Percentiles rank a stretch among this genome's conserved stretches.
Evolutionary conservation across 2,888 invertebrate species (phyloP).

Genomic region (Sinodicranocentrus sp.): DNA sequence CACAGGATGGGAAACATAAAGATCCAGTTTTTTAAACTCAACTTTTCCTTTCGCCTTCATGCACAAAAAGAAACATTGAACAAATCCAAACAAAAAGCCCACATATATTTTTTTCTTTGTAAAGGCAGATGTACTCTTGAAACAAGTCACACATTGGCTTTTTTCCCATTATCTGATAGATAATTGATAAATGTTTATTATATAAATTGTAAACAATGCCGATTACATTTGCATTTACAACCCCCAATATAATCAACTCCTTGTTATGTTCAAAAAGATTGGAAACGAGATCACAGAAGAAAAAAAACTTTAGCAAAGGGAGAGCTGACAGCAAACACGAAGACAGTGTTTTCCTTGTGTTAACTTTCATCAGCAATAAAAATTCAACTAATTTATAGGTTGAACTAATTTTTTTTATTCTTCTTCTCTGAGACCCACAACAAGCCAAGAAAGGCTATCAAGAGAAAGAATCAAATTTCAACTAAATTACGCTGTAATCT

Average conservation of each 20-base stretch:
- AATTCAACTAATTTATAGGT: slow-evolving; percentile 54
- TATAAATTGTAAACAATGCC: slow-evolving; percentile 46
- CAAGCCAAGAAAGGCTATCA: slow-evolving; percentile 62
- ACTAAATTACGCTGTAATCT: slow-evolving; percentile 36
- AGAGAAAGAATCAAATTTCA: slow-evolving; percentile 56
- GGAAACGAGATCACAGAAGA: not conserved
- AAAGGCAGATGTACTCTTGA: not conserved
- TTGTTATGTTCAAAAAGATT: slow-evolving; percentile 18
- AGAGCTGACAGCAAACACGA: not conserved
- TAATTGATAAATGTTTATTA: slow-evolving; percentile 61
- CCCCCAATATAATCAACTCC: slow-evolving; percentile 36
- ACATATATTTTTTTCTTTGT: not conserved
- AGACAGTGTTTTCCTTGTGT: slow-evolving; percentile 28
- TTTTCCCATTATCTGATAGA: slow-evolving; percentile 54
- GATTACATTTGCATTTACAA: slow-evolving; percentile 55
- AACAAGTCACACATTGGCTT: no score
- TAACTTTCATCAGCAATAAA: slow-evolving; percentile 53
- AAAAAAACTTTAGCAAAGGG: no score
- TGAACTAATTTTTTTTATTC: slow-evolving; percentile 47
- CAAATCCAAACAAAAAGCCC: slow-evolving; percentile 42
- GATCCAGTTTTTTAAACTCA: slow-evolving; percentile 14
- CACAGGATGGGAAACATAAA: not conserved
- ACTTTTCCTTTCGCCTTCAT: slow-evolving; percentile 18
- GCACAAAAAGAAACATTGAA: slow-evolving; percentile 1
- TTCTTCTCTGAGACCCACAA: slow-evolving; percentile 37